Evolutionary conservation across 2,797 vertebrate genomes (phyloP), one percentile per base, ranked within the genome.

Genomic region (Chloroceryle inda): DNA sequence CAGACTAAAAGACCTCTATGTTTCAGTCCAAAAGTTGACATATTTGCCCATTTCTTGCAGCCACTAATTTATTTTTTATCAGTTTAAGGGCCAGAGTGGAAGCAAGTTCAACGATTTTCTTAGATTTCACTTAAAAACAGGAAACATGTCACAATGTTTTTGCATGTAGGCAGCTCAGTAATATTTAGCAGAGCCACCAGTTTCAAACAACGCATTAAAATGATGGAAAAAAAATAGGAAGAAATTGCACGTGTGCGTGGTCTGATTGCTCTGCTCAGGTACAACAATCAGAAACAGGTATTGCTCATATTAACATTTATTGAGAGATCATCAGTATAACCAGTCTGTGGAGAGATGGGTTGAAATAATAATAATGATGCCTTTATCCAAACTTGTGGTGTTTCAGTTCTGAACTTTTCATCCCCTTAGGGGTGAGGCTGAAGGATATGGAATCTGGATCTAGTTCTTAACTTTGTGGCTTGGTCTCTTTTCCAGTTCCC

Each of bases 391-490:
- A 73, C 38, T 88, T 88, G 92, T 85, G 89, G 79, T 94, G 78
- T 96, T 95, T 96, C 59, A 95, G 71, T 66, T 85, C 81, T 58
- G 74, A 92, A 72, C 75, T 84, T 89, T 93, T 92, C 76, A 78
- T 86, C 67, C 91, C 91, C 92, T 94, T 35, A 88, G 87, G 96
- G 94, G 92, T 92, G 89, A 95, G 89, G 95, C 82, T 81, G 79
- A 91, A 94, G 94, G 94, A 92, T 88, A 66, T 59, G 79, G 89
- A 96, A 95, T 94, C 94, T 96, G 95, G 91, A 92, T 76, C 88
- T 47, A 38, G 69, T 92, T 94, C 95, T 58, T 87, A 47, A 49
- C 64, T 92, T 49, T 97, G 94, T 76, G 91, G 92, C 79, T 96
- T 92, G 85, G 76, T 97, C 42, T 96, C 89, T 55, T 88, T 92